Evolutionary conservation across 2,113 vertebrate species (phyloP).

Genomic region (Serilophus lunatus): DNA sequence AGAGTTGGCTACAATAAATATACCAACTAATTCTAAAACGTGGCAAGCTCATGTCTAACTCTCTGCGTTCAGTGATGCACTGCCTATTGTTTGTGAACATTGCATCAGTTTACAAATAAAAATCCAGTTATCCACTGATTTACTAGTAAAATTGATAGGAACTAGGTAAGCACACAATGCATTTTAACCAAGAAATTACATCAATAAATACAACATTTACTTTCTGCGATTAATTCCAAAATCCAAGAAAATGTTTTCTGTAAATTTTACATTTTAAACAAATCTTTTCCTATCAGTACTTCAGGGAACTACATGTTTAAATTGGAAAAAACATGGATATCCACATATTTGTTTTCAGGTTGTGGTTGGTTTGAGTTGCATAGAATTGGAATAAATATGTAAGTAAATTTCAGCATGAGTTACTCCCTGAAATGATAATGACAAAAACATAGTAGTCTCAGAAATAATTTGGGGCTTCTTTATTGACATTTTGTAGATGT

Average conservation of each 20-base stretch:
- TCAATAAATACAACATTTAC: neutral
- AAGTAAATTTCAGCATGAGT: neutral
- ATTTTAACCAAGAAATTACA: neutral
- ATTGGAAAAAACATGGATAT: neutral
- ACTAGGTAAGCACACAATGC: neutral
- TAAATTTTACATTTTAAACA: neutral
- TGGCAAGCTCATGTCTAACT: neutral
- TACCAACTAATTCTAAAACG: neutral
- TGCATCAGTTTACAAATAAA: neutral
- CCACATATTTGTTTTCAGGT: neutral
- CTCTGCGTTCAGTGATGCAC: neutral
- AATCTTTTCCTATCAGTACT: neutral
- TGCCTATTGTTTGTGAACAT: neutral
- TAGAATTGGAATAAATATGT: neutral
- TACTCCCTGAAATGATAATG: neutral
- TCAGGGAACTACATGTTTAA: neutral
- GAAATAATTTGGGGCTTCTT: neutral
- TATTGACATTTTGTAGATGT: neutral
- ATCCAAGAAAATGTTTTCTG: neutral
- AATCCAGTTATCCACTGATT: neutral
- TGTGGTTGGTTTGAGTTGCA: neutral
- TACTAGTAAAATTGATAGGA: neutral
- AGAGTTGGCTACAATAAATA: neutral
- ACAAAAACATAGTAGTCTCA: neutral
- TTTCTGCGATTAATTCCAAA: neutral